phyloP scores from a whole-genome alignment of 35 echinoderm and acorn worm species.

The Acanthaster planci region DNA sequence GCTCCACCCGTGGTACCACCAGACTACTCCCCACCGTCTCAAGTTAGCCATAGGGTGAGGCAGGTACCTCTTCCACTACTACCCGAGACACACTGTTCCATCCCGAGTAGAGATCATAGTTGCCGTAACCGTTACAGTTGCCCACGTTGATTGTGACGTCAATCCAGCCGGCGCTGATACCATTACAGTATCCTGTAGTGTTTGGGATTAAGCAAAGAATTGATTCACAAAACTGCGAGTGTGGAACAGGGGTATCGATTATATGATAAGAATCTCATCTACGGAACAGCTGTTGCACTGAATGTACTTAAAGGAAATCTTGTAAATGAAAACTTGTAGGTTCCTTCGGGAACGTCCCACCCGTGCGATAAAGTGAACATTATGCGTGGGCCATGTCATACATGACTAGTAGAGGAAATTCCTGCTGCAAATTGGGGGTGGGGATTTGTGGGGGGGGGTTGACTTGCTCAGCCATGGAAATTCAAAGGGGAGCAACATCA shows the following conservation, averaged over 20 bases:
- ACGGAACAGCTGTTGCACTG: no score
- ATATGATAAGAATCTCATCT: no score
- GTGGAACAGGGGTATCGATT: not conserved
- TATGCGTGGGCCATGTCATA: no score
- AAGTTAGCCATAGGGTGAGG: conserved; percentile 49
- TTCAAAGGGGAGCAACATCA: no score
- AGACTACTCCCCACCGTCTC: not conserved
- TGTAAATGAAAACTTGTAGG: no score
- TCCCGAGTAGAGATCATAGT: conserved; percentile 62
- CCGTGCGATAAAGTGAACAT: no score
- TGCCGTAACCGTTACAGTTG: conserved; percentile 63
- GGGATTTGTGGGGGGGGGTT: no score
- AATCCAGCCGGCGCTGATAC: conserved; percentile 53
- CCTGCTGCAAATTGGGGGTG: no score
- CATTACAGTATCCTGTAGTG: conserved; percentile 63
- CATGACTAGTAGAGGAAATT: no score
- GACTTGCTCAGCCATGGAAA: no score
- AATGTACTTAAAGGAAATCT: no score
- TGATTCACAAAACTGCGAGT: not conserved
- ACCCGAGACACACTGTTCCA: conserved; percentile 82
- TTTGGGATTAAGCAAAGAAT: not conserved
- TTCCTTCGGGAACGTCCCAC: no score
- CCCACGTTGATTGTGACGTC: conserved; percentile 73
- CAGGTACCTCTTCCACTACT: conserved; percentile 67
- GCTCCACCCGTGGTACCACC: not conserved